Evolutionary conservation across 2,888 invertebrate genomes (phyloP).

Genomic region (Chloroclystis v-ata): DNA sequence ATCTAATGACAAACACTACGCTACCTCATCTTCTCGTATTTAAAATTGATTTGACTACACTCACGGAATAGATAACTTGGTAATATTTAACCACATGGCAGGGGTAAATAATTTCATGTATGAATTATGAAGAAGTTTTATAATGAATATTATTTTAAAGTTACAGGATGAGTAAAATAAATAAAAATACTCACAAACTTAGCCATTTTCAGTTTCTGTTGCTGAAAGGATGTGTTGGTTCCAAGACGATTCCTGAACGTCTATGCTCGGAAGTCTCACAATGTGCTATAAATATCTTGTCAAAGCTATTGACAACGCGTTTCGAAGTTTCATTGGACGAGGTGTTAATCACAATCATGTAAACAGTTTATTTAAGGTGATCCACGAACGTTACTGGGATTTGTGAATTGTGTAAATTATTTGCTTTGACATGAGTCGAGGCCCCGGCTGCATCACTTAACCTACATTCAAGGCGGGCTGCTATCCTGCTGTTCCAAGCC

Average conservation of each 20-base stretch:
- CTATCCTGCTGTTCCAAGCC: not conserved
- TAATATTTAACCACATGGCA: too few relatives aligned
- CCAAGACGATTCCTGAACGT: constrained; percentile 56
- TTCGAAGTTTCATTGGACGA: constrained; percentile 68
- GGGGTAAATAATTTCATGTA: too few relatives aligned
- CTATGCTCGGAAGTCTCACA: constrained; percentile 50
- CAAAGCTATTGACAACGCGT: constrained; percentile 63
- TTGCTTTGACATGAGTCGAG: constrained; percentile 35
- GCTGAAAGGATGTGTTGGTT: constrained; percentile 42
- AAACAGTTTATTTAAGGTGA: constrained; percentile 72
- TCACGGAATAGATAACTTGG: too few relatives aligned
- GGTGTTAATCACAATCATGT: constrained; percentile 74
- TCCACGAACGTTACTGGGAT: constrained; percentile 66
- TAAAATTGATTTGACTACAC: too few relatives aligned
- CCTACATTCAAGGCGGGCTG: constrained; percentile 33
- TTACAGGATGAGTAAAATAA: not conserved
- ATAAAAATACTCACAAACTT: constrained; percentile 60
- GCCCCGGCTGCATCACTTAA: constrained; percentile 42
- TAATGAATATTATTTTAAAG: too few relatives aligned
- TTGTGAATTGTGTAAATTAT: constrained; percentile 72
- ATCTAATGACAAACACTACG: too few relatives aligned
- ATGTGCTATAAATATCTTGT: constrained; percentile 66
- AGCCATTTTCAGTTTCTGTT: constrained; percentile 59
- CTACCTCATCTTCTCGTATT: too few relatives aligned
- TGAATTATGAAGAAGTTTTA: too few relatives aligned